Conservation (phyloP, 2,113 vertebrate species). For the Dromas ardeola region DNA sequence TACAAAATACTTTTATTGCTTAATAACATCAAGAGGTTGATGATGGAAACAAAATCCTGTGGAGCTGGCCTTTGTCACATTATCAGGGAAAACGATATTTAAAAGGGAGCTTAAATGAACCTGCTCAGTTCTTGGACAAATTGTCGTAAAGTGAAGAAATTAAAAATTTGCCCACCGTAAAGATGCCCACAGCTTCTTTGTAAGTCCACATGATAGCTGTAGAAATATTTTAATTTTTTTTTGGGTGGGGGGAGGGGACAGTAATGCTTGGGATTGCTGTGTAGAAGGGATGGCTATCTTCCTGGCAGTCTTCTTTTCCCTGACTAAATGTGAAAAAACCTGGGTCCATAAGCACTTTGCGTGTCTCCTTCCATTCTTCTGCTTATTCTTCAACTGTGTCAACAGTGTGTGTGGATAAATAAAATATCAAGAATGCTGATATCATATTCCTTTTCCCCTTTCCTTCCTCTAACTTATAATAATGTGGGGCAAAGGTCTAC, state of each 20-base stretch:
- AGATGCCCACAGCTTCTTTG: constrained; percentile 31
- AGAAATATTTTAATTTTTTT: constrained; percentile 23
- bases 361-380: constrained; percentile 3
- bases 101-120: constrained; percentile 21
- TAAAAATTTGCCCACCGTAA: constrained; percentile 22
- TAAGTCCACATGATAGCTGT: constrained; percentile 26
- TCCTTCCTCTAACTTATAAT: constrained; percentile 53
- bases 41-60: background rate
- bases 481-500: constrained; percentile 67
- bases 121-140: constrained; percentile 46
- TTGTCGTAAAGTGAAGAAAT: constrained; percentile 36
- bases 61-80: background rate
- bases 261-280: constrained; percentile 1
- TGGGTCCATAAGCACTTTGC: background rate
- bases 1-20: background rate
- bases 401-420: constrained; percentile 23
- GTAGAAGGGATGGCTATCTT: background rate
- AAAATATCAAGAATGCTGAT: constrained; percentile 54
- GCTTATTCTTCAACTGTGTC: constrained; percentile 30
- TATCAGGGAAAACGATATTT: background rate
- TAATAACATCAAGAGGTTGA: background rate
- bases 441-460: constrained; percentile 52
- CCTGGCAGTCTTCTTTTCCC: constrained; percentile 6
- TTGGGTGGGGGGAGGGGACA: background rate
- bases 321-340: background rate